A percentile compares a stretch with the other conserved stretches of the same genome.
Conservation (phyloP, 2,797 vertebrate genomes). For the Thripadectes ignobilis region DNA sequence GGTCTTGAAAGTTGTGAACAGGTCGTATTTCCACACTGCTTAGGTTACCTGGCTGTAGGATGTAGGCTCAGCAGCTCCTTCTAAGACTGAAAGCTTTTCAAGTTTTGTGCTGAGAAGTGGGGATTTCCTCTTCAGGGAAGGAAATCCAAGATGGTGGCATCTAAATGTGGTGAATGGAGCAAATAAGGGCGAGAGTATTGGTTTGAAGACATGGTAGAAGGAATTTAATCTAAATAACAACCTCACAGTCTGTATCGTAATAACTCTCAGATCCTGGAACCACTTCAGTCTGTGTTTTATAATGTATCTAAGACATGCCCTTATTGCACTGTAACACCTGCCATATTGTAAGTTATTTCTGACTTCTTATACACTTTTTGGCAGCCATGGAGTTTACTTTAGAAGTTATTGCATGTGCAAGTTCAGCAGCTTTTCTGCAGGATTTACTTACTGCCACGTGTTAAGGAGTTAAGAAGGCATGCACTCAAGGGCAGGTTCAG, state of each 20-base stretch:
- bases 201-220: neutral
- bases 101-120: neutral
- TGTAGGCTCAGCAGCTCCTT: neutral
- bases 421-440: slow-evolving; percentile 62
- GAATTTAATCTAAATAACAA: slow-evolving; percentile 17
- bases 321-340: slow-evolving; percentile 61
- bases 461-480: slow-evolving; percentile 52
- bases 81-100: slow-evolving; percentile 26
- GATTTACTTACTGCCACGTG: slow-evolving; percentile 24
- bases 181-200: neutral
- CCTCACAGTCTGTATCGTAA: neutral
- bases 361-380: slow-evolving; percentile 57
- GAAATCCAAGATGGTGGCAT: slow-evolving; percentile 18
- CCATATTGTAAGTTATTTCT: slow-evolving; percentile 62
- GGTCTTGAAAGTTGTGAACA: neutral
- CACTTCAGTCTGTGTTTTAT: slow-evolving; percentile 41
- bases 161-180: slow-evolving; percentile 1
- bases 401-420: slow-evolving; percentile 61
- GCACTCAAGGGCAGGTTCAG: neutral
- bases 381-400: slow-evolving; percentile 65
- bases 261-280: slow-evolving; percentile 36
- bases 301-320: slow-evolving; percentile 38
- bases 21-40: neutral
- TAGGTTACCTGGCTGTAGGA: neutral
- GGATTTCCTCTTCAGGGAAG: slow-evolving; percentile 1